These are phyloP conservation scores for Hypsopygia costalis DNA, from an alignment of 2,888 invertebrate genomes.

Conservation along the genomic window DNA sequence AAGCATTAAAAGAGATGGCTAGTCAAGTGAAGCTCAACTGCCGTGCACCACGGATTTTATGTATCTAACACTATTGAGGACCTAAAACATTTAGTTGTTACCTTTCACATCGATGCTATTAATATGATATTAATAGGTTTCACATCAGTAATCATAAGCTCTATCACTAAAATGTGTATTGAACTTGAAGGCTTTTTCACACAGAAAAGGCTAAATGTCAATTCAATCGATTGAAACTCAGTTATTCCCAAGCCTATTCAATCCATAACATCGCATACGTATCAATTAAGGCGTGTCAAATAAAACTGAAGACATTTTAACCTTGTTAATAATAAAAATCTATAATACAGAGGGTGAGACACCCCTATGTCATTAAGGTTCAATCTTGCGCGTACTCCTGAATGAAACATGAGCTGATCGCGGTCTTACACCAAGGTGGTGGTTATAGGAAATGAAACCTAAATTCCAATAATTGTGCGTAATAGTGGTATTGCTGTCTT, in stretches of 20 bases:
- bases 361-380: constrained; percentile 47
- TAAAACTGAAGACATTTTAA: constrained; percentile 31
- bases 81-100: too few relatives aligned
- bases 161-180: too few relatives aligned
- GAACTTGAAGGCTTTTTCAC: too few relatives aligned
- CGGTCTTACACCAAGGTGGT: constrained; percentile 48
- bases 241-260: neutral
- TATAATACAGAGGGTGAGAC: constrained; percentile 13
- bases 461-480: constrained; percentile 48
- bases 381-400: constrained; percentile 54
- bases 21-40: too few relatives aligned
- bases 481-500: constrained; percentile 4
- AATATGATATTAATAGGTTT: too few relatives aligned
- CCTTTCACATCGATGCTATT: too few relatives aligned
- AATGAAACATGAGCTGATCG: constrained; percentile 64
- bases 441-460: constrained; percentile 52
- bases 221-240: neutral
- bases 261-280: constrained; percentile 5
- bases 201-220: neutral
- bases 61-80: too few relatives aligned
- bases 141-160: too few relatives aligned
- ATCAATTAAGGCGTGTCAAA: constrained; percentile 32
- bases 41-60: too few relatives aligned
- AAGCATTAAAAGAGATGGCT: too few relatives aligned
- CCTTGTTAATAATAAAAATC: constrained; percentile 28